Conservation (phyloP, 2,797 vertebrate genomes). For the Alexandromys oeconomus region DNA sequence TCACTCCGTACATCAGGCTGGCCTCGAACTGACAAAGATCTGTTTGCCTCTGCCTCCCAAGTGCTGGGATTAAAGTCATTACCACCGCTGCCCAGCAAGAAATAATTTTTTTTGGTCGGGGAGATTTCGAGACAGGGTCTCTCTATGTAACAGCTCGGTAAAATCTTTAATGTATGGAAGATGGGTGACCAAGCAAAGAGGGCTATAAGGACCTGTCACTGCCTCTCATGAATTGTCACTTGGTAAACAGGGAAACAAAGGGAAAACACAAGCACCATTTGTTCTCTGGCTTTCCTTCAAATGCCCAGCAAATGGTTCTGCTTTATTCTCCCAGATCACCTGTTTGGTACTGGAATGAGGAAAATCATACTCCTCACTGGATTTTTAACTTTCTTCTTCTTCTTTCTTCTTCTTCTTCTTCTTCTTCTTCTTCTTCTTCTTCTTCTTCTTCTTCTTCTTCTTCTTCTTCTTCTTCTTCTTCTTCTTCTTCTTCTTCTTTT, state of each 20-base stretch:
- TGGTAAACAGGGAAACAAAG: neutral
- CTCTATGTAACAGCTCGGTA: neutral
- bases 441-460: neutral
- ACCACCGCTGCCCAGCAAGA: neutral
- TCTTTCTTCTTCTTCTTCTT: neutral
- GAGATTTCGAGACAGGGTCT: neutral
- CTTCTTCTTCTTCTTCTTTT: neutral
- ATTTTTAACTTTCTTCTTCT: neutral
- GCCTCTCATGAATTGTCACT: neutral
- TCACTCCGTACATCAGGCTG: neutral
- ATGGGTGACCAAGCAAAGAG: neutral
- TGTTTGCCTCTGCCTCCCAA: neutral
- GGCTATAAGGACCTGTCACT: neutral
- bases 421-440: neutral
- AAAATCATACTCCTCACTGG: neutral
- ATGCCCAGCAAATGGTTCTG: neutral
- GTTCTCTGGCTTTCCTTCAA: neutral
- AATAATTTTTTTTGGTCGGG: neutral
- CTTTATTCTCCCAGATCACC: slow-evolving; percentile 41
- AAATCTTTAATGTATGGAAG: slow-evolving; percentile 7
- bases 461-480: neutral
- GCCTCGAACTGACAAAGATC: neutral
- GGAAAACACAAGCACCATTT: neutral
- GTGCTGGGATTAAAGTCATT: neutral
- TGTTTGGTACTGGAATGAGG: slow-evolving; percentile 28